These are phyloP conservation scores for Margaritifera margaritifera DNA, from an alignment of 2,888 invertebrate genomes.

Conservation along the genomic window DNA sequence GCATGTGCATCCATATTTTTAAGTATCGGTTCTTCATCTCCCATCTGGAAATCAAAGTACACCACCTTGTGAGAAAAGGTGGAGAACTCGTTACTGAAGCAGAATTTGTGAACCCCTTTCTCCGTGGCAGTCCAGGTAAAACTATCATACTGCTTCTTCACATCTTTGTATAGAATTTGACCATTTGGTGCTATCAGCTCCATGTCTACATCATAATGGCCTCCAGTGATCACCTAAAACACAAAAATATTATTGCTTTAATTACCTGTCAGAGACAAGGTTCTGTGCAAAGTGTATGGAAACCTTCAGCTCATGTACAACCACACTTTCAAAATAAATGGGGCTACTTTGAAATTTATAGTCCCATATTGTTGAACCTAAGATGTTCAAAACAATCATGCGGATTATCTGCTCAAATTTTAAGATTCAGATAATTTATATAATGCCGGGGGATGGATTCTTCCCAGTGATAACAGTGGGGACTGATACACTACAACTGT, in stretches of 20 bases:
- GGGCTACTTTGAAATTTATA: neutral
- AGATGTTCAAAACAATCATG: no score
- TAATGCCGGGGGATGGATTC: no score
- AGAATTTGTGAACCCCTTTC: slow-evolving; percentile 68
- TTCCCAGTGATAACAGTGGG: no score
- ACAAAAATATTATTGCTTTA: neutral
- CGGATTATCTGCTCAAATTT: no score
- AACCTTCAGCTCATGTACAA: neutral
- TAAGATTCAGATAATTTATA: no score
- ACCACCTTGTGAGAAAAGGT: slow-evolving; percentile 99
- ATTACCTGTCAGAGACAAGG: neutral
- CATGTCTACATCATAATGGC: slow-evolving; percentile 98
- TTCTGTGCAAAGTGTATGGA: neutral
- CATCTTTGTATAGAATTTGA: slow-evolving; percentile 90
- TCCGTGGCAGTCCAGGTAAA: slow-evolving; percentile 77
- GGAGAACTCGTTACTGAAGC: slow-evolving; percentile 99
- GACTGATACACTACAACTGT: no score
- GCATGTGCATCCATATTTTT: slow-evolving; percentile 69
- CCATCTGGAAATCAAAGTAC: slow-evolving; percentile 98
- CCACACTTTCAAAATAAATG: neutral
- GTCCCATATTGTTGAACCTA: neutral
- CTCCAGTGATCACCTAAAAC: slow-evolving; percentile 95
- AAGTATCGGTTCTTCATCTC: slow-evolving; percentile 86
- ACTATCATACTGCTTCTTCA: slow-evolving; percentile 96
- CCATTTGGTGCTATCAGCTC: slow-evolving; percentile 89